Evolutionary conservation across 1,140 invertebrate genomes (phyloP).

Genomic region (Drosophila ficusphila): DNA sequence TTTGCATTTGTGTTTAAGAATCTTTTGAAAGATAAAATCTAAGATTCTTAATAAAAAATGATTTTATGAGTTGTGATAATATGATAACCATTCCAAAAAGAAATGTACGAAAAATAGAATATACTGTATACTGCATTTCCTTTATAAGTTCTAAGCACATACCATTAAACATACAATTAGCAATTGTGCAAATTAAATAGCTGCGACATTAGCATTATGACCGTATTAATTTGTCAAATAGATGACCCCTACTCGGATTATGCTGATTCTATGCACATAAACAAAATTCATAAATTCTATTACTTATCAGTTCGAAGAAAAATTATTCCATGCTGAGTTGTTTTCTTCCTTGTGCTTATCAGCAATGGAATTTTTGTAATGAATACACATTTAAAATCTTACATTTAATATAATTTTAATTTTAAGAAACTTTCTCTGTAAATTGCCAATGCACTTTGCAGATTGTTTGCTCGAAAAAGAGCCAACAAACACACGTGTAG

Average conservation of each 20-base stretch:
- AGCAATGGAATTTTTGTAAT: neutral
- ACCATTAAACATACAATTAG: conserved; percentile 9
- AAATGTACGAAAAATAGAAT: too few species aligned
- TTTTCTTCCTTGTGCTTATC: conserved; percentile 18
- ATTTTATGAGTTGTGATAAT: neutral
- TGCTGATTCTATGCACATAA: conserved; percentile 2
- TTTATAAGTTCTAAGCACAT: conserved; percentile 1
- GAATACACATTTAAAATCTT: too few species aligned
- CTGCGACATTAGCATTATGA: neutral
- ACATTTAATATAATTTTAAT: neutral
- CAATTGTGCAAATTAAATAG: conserved; percentile 4
- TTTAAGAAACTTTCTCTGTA: neutral
- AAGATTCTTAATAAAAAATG: neutral
- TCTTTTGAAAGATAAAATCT: neutral
- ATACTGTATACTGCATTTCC: too few species aligned
- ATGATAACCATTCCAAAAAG: too few species aligned
- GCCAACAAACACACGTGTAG: conserved; percentile 36
- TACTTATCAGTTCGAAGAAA: conserved; percentile 1
- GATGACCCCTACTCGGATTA: neutral
- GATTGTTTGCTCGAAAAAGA: neutral
- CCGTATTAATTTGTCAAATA: neutral
- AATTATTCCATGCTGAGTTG: conserved; percentile 20
- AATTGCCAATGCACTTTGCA: neutral
- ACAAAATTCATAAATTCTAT: neutral
- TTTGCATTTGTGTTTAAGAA: neutral